Conservation (phyloP, 2,113 vertebrate genomes). For the Ochotona curzoniae region DNA sequence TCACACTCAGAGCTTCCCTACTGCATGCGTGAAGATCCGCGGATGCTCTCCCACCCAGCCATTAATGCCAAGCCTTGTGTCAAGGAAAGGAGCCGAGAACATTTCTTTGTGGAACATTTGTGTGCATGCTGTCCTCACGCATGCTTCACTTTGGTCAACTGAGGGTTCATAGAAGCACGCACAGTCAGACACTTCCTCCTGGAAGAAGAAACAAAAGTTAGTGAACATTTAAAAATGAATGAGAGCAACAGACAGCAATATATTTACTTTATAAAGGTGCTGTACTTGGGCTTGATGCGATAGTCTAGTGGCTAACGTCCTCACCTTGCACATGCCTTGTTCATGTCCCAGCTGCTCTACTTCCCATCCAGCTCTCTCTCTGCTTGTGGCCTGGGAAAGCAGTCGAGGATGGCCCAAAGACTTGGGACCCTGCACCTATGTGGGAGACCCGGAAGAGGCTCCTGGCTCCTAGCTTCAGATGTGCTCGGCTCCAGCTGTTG, state of each 20-base stretch:
- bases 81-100: background rate
- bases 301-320: too few species aligned
- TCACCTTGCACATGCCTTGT: too few species aligned
- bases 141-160: slow-evolving; percentile 15
- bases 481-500: too few species aligned
- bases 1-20: background rate
- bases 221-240: background rate
- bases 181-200: background rate
- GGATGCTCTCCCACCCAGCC: background rate
- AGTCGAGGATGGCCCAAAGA: too few species aligned
- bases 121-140: background rate
- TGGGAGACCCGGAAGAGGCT: too few species aligned
- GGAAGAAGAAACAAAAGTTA: slow-evolving; percentile 12
- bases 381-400: too few species aligned
- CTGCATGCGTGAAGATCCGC: background rate
- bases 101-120: slow-evolving; percentile 10
- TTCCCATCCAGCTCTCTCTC: too few species aligned
- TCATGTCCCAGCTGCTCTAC: too few species aligned
- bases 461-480: too few species aligned
- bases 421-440: too few species aligned
- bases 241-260: background rate
- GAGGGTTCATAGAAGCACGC: background rate
- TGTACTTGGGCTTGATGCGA: background rate
- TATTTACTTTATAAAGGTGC: slow-evolving; percentile 41
- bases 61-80: background rate